Conservation (phyloP, 2,113 vertebrate species). For the Saccopteryx bilineata region DNA sequence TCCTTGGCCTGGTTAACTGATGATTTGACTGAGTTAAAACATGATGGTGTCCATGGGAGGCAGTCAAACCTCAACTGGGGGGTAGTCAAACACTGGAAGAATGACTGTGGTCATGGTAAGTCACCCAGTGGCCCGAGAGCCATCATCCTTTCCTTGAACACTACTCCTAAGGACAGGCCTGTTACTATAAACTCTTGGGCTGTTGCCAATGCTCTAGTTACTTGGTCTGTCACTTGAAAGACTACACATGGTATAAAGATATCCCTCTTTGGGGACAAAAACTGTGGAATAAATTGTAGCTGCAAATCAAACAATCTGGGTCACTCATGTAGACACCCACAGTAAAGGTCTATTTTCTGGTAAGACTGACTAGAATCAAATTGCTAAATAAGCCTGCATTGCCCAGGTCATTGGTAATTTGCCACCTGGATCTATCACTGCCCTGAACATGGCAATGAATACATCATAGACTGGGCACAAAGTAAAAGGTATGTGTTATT, state of each 20-base stretch:
- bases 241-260: slow-evolving; percentile 12
- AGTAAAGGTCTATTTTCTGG: not conserved
- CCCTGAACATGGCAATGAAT: slow-evolving; percentile 8
- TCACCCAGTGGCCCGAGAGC: slow-evolving; percentile 40
- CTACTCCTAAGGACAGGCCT: not conserved
- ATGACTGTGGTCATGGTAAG: not conserved
- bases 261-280: not conserved
- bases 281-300: not conserved
- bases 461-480: not conserved
- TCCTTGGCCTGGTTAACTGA: not conserved
- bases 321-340: not conserved
- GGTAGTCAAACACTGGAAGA: slow-evolving; percentile 16
- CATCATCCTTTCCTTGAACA: not conserved
- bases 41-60: not conserved
- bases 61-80: not conserved
- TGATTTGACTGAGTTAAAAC: not conserved
- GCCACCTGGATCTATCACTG: not conserved
- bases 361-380: not conserved
- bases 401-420: not conserved
- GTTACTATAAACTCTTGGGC: not conserved
- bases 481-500: not conserved
- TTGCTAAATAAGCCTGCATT: not conserved
- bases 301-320: not conserved
- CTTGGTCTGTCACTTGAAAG: slow-evolving; percentile 2
- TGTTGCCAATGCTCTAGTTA: slow-evolving; percentile 6